Conservation (phyloP, 2,888 invertebrate species). For the Parasteatoda lunata region DNA sequence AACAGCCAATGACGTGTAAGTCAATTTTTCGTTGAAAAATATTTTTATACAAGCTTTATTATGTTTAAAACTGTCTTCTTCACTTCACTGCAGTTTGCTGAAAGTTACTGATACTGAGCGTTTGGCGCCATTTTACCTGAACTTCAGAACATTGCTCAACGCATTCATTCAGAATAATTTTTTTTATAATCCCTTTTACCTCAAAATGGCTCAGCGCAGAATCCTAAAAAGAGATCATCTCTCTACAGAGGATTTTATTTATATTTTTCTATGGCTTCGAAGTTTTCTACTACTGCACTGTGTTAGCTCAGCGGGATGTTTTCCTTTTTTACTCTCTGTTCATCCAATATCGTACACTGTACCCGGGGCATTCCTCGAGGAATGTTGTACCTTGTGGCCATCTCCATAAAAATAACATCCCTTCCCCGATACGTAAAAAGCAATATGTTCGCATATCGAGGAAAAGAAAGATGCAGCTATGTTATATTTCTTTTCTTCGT, state of each 20-base stretch:
- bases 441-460: constrained; percentile 44
- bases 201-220: constrained; percentile 7
- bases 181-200: constrained; percentile 24
- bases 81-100: no score
- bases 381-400: constrained; percentile 53
- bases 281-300: constrained; percentile 32
- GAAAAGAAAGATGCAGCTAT: background rate
- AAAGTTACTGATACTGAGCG: no score
- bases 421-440: constrained; percentile 42
- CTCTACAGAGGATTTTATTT: constrained; percentile 13
- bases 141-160: background rate
- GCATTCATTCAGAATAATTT: background rate
- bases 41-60: no score
- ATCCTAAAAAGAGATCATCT: constrained; percentile 28
- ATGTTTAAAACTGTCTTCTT: no score
- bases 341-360: constrained; percentile 42
- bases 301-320: constrained; percentile 16
- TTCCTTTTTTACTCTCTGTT: constrained; percentile 14
- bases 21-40: no score
- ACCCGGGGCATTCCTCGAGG: constrained; percentile 21
- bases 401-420: constrained; percentile 59
- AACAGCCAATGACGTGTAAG: no score
- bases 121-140: no score
- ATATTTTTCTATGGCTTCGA: constrained; percentile 1
- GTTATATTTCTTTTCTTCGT: constrained; percentile 22